phyloP scores from a whole-genome alignment of 2,888 invertebrate species.

The Escarpia spicata region DNA sequence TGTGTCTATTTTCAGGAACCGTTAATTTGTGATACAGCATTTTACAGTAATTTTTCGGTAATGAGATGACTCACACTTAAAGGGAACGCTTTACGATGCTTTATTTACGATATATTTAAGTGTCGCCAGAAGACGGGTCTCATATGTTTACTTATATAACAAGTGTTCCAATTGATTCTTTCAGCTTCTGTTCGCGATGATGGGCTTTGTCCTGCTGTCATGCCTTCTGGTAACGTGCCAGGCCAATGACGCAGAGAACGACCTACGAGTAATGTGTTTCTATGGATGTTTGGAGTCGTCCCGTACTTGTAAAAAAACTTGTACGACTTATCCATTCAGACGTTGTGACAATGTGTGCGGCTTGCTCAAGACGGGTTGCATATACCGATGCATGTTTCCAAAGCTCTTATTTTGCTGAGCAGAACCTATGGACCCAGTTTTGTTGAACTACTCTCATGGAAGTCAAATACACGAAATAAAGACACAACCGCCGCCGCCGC shows the following conservation, averaged over 20 bases:
- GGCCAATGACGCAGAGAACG: not conserved
- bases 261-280: not conserved
- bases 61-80: no score
- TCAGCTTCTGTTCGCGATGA: not conserved
- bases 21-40: no score
- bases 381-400: not conserved
- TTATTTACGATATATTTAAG: no score
- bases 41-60: no score
- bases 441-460: not conserved
- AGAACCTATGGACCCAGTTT: not conserved
- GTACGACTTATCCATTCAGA: not conserved
- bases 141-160: not conserved
- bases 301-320: not conserved
- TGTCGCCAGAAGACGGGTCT: not conserved
- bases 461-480: not conserved
- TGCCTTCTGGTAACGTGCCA: not conserved
- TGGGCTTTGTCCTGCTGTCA: not conserved
- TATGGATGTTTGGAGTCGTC: not conserved
- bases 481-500: no score
- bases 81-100: no score
- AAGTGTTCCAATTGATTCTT: not conserved
- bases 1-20: no score
- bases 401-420: not conserved
- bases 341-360: not conserved
- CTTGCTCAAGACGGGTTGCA: not conserved